phyloP scores from a whole-genome alignment of 2,888 invertebrate species.

The Drosophila kuntzei region DNA sequence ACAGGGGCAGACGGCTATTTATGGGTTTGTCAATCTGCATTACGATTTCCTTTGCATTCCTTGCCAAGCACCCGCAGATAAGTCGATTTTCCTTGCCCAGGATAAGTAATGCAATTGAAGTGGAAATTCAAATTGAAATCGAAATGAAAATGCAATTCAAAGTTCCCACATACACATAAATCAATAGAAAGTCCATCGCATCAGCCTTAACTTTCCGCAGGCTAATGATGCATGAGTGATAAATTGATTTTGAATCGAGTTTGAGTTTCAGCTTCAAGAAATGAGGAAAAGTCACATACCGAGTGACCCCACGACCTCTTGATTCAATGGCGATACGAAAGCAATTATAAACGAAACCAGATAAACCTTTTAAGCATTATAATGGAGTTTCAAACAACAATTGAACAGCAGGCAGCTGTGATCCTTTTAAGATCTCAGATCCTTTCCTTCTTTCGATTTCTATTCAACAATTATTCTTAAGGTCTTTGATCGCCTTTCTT shows the following conservation, averaged over 20 bases:
- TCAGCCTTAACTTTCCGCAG: slow-evolving; percentile 37
- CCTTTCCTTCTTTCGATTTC: not conserved
- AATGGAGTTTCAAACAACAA: not conserved
- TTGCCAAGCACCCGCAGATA: slow-evolving; percentile 61
- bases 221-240: slow-evolving; percentile 62
- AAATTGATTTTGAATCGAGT: slow-evolving; percentile 42
- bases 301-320: slow-evolving; percentile 22
- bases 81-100: slow-evolving; percentile 49
- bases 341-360: slow-evolving; percentile 11
- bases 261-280: not conserved
- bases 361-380: slow-evolving; percentile 5
- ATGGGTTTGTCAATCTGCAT: slow-evolving; percentile 71
- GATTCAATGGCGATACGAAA: slow-evolving; percentile 13
- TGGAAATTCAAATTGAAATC: slow-evolving; percentile 39
- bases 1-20: slow-evolving; percentile 52
- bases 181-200: slow-evolving; percentile 27
- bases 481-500: not conserved
- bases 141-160: slow-evolving; percentile 30
- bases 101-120: slow-evolving; percentile 50
- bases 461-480: not conserved
- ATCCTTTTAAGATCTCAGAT: not conserved
- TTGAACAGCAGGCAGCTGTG: slow-evolving; percentile 23
- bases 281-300: slow-evolving; percentile 6
- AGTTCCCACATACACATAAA: slow-evolving; percentile 63
- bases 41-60: slow-evolving; percentile 43